These are phyloP conservation scores for Cyprinella venusta DNA, from an alignment of 2,797 vertebrate genomes.

Conservation along the genomic window DNA sequence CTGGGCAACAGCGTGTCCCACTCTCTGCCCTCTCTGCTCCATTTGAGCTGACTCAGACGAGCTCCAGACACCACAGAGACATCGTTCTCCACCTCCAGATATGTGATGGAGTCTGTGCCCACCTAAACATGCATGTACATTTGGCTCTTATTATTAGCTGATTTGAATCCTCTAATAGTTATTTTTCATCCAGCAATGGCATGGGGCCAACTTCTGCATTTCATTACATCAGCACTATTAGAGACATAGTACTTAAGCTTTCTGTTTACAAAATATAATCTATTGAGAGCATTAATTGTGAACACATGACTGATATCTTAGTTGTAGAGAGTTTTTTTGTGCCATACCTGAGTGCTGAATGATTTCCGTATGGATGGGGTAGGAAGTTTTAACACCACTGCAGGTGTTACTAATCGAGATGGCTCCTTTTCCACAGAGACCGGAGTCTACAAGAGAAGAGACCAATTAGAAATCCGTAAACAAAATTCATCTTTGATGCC, in stretches of 20 bases:
- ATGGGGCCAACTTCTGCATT: neutral
- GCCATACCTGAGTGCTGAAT: conserved; percentile 90
- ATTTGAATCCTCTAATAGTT: neutral
- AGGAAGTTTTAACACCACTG: conserved; percentile 84
- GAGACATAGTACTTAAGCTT: neutral
- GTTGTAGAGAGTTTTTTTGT: neutral
- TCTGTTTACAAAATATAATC: neutral
- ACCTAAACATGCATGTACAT: conserved; percentile 71
- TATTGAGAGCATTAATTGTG: neutral
- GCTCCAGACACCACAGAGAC: conserved; percentile 84
- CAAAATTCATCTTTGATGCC: neutral
- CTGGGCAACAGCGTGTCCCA: conserved; percentile 92
- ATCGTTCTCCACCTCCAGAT: conserved; percentile 96
- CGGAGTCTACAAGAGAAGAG: conserved; percentile 63
- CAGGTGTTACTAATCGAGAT: conserved; percentile 75
- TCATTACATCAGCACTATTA: neutral
- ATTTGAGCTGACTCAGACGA: conserved; percentile 91
- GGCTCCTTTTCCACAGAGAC: conserved; percentile 84
- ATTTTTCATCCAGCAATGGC: neutral
- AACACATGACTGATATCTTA: neutral
- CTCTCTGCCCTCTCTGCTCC: conserved; percentile 89
- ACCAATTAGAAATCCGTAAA: neutral
- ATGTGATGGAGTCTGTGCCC: conserved; percentile 90
- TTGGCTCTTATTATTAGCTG: neutral
- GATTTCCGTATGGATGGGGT: conserved; percentile 87